Evolutionary conservation across 1,140 invertebrate genomes (phyloP), one percentile per base, ranked within the genome.

Genomic region (Macrocentrus cingulum): DNA sequence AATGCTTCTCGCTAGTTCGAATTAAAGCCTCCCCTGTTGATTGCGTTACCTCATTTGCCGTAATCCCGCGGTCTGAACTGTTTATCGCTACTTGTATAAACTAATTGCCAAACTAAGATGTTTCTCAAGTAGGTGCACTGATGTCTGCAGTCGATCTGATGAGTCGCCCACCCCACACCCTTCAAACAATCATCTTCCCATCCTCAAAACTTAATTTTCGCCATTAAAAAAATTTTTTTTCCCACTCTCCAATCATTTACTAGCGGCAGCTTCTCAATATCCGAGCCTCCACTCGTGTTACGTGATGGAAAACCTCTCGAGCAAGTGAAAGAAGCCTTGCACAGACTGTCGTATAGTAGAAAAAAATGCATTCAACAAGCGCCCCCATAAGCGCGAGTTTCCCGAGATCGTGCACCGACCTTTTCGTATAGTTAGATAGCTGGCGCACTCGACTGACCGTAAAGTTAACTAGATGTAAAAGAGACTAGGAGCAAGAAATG

Each of bases 381-480:
- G 3, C 25, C 60, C 60, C 64, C 58, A 52, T 19, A 37, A 20
- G 20, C 39, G 23, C 41, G 42, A 25, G 36, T 44, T 59, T 44
- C 41, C 37, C 22, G 39, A 52, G 25, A 51, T 51, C 20, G 42
- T 59, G 39, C 50, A 59, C 42, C 22, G 44, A 37, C 25, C 36
- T 59, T 52, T 46, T 16, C 8, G 19, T 57, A 46, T 52, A 58
- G 2, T 15, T 52, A 59, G 42, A 54, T 63, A 62, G 69, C 68
- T 61, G 64, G 68, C 69, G 69, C 66, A 68, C 71, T 72, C 68
- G 62, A 66, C 62, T 61, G 70, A 68, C 58, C 62, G 64, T 66
- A 68, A 68, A 48, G 52, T 65, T 66, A 65, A 67, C 58, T 66
- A 66, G 60, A 49, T 57, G 55, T 67, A 65, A 66, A 60, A 59